Evolutionary conservation across 2,797 vertebrate species (phyloP).

Genomic region (Channallabes apus): DNA sequence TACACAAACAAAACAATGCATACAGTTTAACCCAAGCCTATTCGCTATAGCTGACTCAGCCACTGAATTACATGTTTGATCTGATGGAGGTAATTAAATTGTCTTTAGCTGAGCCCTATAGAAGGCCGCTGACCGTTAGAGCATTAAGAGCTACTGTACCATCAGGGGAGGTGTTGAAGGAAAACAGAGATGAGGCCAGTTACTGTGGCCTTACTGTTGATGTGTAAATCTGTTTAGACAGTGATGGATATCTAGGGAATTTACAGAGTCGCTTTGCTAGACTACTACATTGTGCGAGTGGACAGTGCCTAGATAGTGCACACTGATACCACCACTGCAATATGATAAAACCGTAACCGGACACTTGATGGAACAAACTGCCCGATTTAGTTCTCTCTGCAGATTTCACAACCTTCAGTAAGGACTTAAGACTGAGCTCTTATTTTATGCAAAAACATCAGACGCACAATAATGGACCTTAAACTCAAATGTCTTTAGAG

Average conservation of each 20-base stretch:
- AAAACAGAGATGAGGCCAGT: slow-evolving; percentile 41
- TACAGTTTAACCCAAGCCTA: slow-evolving; percentile 30
- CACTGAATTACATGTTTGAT: slow-evolving; percentile 47
- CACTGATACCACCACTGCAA: slow-evolving; percentile 7
- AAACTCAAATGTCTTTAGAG: no score
- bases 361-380: neutral
- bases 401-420: neutral
- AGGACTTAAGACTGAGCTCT: neutral
- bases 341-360: neutral
- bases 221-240: slow-evolving; percentile 37
- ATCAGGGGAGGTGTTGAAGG: slow-evolving; percentile 46
- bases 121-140: slow-evolving; percentile 28
- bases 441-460: neutral
- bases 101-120: slow-evolving; percentile 27
- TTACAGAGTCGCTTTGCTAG: neutral
- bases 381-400: neutral
- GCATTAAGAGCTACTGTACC: slow-evolving; percentile 31
- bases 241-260: slow-evolving; percentile 33
- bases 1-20: slow-evolving; percentile 16
- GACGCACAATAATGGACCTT: neutral
- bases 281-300: neutral
- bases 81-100: slow-evolving; percentile 47
- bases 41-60: slow-evolving; percentile 23
- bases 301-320: neutral
- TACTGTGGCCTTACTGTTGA: slow-evolving; percentile 23